Percentiles rank a stretch among this genome's conserved stretches.
These are phyloP conservation scores for Eupeodes corollae DNA, from an alignment of 1,140 invertebrate genomes.

Conservation along the genomic window DNA sequence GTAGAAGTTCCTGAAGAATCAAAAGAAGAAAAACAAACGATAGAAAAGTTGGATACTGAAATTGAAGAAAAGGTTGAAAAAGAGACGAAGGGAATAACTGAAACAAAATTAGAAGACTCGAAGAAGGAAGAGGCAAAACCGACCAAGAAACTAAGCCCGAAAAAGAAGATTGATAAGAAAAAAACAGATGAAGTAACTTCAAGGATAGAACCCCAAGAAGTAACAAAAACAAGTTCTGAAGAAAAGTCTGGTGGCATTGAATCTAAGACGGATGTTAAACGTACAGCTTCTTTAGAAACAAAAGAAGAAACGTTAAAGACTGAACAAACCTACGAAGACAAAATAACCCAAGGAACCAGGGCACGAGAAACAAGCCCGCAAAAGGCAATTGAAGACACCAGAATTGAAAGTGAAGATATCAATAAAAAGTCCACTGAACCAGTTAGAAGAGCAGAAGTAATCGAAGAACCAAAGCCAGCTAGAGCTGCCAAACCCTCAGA, in stretches of 20 bases:
- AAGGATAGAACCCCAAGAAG: constrained; percentile 6
- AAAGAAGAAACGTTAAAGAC: too few relatives aligned
- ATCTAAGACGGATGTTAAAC: too few relatives aligned
- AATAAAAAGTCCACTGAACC: not conserved
- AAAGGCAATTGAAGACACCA: too few relatives aligned
- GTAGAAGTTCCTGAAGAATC: constrained; percentile 6
- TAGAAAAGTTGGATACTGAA: constrained; percentile 13
- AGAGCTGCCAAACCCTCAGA: not conserved
- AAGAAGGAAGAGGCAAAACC: constrained; percentile 2
- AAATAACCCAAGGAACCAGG: too few relatives aligned
- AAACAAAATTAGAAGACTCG: constrained; percentile 1
- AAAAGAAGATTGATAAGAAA: constrained; percentile 25
- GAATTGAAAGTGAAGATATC: too few relatives aligned
- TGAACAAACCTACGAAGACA: too few relatives aligned
- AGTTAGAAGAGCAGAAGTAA: not conserved
- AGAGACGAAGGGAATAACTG: not conserved
- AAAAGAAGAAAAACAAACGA: constrained; percentile 14
- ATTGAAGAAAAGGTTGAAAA: constrained; percentile 8
- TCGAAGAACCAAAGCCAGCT: not conserved
- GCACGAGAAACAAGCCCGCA: too few relatives aligned
- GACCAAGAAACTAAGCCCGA: constrained; percentile 2
- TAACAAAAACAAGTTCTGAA: constrained; percentile 3
- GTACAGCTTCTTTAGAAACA: too few relatives aligned
- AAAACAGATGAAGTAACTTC: too few relatives aligned
- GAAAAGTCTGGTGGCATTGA: not conserved